phyloP scores from a whole-genome alignment of 2,888 invertebrate genomes.

The Drosophila helvetica region DNA sequence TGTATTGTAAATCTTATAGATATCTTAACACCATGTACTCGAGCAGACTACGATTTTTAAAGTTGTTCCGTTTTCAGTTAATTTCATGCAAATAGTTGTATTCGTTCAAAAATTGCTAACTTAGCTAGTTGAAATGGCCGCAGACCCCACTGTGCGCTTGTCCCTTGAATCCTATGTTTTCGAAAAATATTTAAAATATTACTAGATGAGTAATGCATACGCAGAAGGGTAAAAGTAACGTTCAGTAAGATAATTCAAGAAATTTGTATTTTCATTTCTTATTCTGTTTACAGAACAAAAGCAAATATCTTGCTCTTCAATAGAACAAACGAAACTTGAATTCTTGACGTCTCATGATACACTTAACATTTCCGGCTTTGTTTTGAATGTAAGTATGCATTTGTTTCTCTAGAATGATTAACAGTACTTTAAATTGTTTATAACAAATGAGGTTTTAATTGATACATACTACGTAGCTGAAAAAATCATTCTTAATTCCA shows the following conservation, averaged over 20 bases:
- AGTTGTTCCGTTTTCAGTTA: too few relatives aligned
- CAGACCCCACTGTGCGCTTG: too few relatives aligned
- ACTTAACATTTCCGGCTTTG: constrained; percentile 55
- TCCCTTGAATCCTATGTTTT: too few relatives aligned
- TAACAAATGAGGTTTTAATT: neutral
- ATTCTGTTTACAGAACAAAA: constrained; percentile 30
- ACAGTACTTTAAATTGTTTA: neutral
- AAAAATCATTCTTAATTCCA: neutral
- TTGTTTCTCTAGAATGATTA: neutral
- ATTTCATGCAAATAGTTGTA: too few relatives aligned
- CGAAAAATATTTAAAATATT: too few relatives aligned
- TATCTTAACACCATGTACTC: too few relatives aligned
- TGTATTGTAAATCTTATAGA: too few relatives aligned
- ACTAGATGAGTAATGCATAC: neutral
- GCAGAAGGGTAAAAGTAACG: neutral
- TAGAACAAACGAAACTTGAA: constrained; percentile 57
- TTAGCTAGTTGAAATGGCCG: too few relatives aligned
- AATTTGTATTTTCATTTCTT: neutral
- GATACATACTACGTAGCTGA: too few relatives aligned
- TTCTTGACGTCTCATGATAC: constrained; percentile 49
- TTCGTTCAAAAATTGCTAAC: too few relatives aligned
- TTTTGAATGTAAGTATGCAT: constrained; percentile 59
- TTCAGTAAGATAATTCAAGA: neutral
- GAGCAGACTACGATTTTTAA: too few relatives aligned
- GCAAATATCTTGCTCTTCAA: constrained; percentile 36